Conservation (phyloP, 2,113 vertebrate species). For the Catharus bicknelli region DNA sequence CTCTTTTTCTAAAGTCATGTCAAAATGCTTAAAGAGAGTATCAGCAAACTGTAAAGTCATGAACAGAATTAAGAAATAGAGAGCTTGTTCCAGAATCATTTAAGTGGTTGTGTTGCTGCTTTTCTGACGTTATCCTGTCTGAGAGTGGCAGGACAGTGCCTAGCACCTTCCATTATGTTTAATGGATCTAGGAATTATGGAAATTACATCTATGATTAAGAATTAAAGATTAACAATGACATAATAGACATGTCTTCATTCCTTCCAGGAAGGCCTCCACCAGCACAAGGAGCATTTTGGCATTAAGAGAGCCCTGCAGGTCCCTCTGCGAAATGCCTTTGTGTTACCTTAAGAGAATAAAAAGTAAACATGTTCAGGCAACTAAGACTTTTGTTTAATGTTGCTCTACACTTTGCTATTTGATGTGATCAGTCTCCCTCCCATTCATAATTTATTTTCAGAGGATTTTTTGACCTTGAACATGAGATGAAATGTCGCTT, state of each 20-base stretch:
- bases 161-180: background rate
- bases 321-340: background rate
- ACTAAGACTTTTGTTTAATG: background rate
- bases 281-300: background rate
- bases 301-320: background rate
- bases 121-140: background rate
- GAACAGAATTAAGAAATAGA: background rate
- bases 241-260: background rate
- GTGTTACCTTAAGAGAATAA: background rate
- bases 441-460: constrained; percentile 50
- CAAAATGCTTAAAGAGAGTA: background rate
- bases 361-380: background rate
- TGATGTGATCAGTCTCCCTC: background rate
- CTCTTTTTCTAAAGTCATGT: background rate
- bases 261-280: background rate
- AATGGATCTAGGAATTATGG: background rate
- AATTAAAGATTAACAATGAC: background rate
- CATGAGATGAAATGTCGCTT: constrained; percentile 27
- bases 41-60: background rate
- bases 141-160: background rate
- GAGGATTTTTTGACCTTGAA: constrained; percentile 60
- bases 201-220: background rate
- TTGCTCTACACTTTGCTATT: background rate
- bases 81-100: background rate
- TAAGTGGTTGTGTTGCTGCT: background rate